Percentiles rank a stretch among this genome's conserved stretches.
phyloP scores from a whole-genome alignment of 2,797 vertebrate species.

The Cirrhinus mrigala region DNA sequence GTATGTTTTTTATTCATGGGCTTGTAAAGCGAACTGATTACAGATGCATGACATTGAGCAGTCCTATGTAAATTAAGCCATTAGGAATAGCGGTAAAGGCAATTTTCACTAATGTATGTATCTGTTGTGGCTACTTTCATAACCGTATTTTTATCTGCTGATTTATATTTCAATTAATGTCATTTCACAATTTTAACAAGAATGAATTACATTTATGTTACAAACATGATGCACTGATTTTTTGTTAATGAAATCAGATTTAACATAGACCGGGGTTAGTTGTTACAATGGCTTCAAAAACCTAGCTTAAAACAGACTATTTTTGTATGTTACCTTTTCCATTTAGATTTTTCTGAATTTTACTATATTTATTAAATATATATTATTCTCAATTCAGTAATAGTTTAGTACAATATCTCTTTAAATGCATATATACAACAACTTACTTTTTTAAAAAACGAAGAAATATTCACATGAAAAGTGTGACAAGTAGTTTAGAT shows the following conservation, averaged over 20 bases:
- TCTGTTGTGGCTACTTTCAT: neutral
- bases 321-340: neutral
- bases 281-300: neutral
- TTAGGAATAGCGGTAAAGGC: neutral
- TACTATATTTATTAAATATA: neutral
- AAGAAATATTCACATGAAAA: neutral
- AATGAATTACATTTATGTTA: neutral
- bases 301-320: neutral
- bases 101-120: neutral
- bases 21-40: neutral
- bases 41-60: neutral
- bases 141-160: neutral
- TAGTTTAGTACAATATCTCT: neutral
- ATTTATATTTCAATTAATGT: neutral
- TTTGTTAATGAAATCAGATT: neutral
- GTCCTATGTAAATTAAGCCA: constrained; percentile 16
- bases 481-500: neutral
- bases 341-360: neutral
- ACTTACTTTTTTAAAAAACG: neutral
- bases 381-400: neutral
- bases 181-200: neutral
- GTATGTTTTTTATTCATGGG: neutral
- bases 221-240: neutral
- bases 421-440: neutral
- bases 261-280: neutral